phyloP scores from a whole-genome alignment of 2,113 vertebrate species.

The Emydocephalus ijimae region DNA sequence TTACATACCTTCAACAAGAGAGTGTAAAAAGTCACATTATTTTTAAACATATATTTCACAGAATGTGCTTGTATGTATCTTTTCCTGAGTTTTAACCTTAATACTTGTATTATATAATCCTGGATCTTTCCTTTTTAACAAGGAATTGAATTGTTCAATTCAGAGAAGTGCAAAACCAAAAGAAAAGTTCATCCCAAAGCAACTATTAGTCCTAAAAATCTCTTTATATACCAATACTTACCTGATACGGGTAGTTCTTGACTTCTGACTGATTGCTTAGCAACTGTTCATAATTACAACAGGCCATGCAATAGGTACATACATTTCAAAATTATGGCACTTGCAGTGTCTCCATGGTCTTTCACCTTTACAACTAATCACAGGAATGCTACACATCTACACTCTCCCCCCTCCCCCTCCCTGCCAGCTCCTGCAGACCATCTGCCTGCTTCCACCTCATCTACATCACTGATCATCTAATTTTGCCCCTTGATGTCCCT shows the following conservation, averaged over 20 bases:
- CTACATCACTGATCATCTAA: too few relatives aligned
- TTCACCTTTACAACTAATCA: neutral
- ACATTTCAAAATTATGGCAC: neutral
- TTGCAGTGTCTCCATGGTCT: neutral
- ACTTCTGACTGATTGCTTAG: neutral
- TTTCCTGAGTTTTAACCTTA: neutral
- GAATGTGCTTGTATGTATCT: neutral
- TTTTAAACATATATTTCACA: neutral
- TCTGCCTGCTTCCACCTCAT: too few relatives aligned
- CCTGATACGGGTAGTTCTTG: neutral
- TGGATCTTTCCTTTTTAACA: neutral
- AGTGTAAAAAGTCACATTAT: neutral
- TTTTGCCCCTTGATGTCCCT: too few relatives aligned
- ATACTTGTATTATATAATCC: neutral
- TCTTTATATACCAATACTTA: neutral
- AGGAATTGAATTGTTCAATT: neutral
- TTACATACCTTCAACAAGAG: neutral
- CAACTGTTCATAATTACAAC: too few relatives aligned
- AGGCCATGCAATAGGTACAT: neutral
- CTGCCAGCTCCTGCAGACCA: too few relatives aligned
- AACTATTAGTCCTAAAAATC: neutral
- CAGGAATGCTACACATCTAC: neutral
- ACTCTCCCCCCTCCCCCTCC: too few relatives aligned
- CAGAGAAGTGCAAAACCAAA: neutral
- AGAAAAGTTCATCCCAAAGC: neutral